phyloP scores from a whole-genome alignment of 2,113 vertebrate genomes.

The Physeter macrocephalus region DNA sequence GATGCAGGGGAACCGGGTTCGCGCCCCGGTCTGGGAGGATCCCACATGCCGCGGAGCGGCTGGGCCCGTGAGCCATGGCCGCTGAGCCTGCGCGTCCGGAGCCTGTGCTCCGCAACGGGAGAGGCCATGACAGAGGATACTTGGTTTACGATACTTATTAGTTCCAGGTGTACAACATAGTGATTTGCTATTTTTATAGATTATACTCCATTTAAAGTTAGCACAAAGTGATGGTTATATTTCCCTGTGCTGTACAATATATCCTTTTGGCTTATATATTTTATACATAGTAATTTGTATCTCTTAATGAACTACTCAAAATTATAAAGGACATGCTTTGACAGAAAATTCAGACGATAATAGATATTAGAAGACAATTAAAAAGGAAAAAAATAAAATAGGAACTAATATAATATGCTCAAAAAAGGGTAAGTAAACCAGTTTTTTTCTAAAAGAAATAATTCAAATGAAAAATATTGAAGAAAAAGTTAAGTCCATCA shows the following conservation, averaged over 20 bases:
- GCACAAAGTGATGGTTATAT: background rate
- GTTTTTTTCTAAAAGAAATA: background rate
- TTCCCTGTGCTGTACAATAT: background rate
- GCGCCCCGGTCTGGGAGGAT: too few relatives aligned
- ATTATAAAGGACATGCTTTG: background rate
- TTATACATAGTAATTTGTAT: background rate
- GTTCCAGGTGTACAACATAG: background rate
- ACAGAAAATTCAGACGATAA: background rate
- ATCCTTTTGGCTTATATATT: background rate
- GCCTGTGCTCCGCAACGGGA: too few relatives aligned
- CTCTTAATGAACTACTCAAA: background rate
- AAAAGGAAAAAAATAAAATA: background rate
- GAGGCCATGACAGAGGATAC: too few relatives aligned
- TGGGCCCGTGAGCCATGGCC: too few relatives aligned
- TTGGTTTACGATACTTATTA: background rate
- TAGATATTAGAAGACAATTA: background rate
- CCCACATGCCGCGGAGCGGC: too few relatives aligned
- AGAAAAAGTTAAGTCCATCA: background rate
- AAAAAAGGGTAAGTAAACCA: background rate
- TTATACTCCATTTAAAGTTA: background rate
- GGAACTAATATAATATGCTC: background rate
- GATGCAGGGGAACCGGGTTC: too few relatives aligned
- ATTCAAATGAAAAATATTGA: background rate
- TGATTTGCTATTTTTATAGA: background rate
- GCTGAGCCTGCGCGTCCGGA: too few relatives aligned